These are phyloP conservation scores for Siniperca knerii DNA, from an alignment of 2,113 vertebrate genomes.

Conservation along the genomic window DNA sequence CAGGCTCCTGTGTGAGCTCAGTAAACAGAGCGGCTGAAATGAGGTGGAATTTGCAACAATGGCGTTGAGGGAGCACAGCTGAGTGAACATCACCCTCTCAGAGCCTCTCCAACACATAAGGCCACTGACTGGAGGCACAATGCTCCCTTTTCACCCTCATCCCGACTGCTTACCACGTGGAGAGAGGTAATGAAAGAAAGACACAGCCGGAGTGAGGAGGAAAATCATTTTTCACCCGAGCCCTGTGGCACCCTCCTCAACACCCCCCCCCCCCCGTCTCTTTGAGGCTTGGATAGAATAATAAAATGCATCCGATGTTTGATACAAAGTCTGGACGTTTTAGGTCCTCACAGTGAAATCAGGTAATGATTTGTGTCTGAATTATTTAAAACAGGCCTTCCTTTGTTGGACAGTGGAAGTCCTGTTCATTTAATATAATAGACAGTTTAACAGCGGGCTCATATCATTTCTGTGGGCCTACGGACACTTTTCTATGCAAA, in stretches of 20 bases:
- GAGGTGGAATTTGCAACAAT: conserved; percentile 84
- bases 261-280: conserved; percentile 17
- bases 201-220: conserved; percentile 47
- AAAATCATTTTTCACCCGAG: conserved; percentile 60
- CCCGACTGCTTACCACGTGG: conserved; percentile 77
- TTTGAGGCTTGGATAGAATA: conserved; percentile 53
- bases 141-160: conserved; percentile 76
- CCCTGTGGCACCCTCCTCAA: conserved; percentile 36
- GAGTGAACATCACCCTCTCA: conserved; percentile 81
- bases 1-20: conserved; percentile 56
- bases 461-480: not conserved
- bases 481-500: conserved; percentile 12
- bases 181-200: conserved; percentile 67
- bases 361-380: not conserved
- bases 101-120: conserved; percentile 78
- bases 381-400: conserved; percentile 7
- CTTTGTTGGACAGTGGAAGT: not conserved
- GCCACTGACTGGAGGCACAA: conserved; percentile 80
- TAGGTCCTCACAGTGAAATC: not conserved
- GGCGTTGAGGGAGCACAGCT: conserved; percentile 79
- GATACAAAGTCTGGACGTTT: conserved; percentile 23
- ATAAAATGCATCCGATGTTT: conserved; percentile 40
- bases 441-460: not conserved
- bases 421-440: not conserved
- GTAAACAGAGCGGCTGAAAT: conserved; percentile 71